Evolutionary conservation across 2,888 invertebrate genomes (phyloP).

Genomic region (Amphiduros pacificus): DNA sequence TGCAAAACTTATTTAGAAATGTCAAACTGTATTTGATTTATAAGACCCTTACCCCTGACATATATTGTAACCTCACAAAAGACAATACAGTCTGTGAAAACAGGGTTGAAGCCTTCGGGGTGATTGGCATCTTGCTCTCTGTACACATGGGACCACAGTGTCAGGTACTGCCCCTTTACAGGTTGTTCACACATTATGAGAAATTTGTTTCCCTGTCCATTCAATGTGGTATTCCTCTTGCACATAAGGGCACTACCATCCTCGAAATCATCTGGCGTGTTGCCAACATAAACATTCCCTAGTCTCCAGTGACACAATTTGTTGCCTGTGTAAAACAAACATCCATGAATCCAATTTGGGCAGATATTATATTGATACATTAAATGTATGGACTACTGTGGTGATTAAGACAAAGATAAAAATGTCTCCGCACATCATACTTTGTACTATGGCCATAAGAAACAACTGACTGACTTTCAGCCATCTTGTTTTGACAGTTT

Average conservation of each 20-base stretch:
- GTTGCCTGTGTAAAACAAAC: not conserved
- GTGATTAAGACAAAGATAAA: no score
- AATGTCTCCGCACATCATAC: no score
- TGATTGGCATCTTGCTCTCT: not conserved
- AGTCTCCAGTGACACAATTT: not conserved
- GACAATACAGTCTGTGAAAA: not conserved
- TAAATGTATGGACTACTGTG: no score
- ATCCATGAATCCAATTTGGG: no score
- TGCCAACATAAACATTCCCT: not conserved
- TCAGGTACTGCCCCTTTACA: not conserved
- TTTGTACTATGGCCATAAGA: no score
- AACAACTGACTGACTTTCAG: no score
- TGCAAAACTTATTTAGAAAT: no score
- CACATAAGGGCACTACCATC: not conserved
- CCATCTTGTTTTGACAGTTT: no score
- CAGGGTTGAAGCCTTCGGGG: no score
- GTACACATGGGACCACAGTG: not conserved
- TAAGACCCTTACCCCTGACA: not conserved
- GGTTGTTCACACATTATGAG: not conserved
- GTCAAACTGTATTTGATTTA: no score
- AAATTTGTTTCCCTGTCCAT: not conserved
- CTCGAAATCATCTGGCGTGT: not conserved
- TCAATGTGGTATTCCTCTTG: not conserved
- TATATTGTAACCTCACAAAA: not conserved
- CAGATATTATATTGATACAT: no score